Evolutionary conservation across 2,113 vertebrate genomes (phyloP), one percentile per base, ranked within the genome.

Genomic region (Grallaria varia): DNA sequence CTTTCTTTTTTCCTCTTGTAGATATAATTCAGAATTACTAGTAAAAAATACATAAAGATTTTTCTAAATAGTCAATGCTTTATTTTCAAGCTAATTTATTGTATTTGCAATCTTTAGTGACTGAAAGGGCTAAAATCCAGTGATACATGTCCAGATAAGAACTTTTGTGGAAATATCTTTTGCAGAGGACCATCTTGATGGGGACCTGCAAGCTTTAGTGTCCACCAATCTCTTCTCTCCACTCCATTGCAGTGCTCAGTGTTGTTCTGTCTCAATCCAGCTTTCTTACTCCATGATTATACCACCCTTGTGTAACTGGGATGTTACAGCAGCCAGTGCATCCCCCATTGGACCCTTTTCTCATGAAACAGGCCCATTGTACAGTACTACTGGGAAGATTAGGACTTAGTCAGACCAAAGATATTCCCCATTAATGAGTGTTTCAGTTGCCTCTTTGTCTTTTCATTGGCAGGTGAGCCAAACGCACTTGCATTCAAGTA

Each of bases 321-420:
- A 55, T 42, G 7, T 72, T 50, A 39, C 15, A 68, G 18, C 31
- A 69, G 23, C 13, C 7, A 23, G 10, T 18, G 42, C 10, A 81
- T 9, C 20, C 40, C 2, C 0, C 12, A 12, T 0, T 14, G 12
- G 14, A 30, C 5, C 6, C 3, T 42, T n/a, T 90, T 66, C n/a
- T 27, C 24, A 33, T 28, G 4, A 35, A 50, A 28, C 6, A 76
- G 28, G 2, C 4, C 15, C n/a, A 22, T 13, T 75, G 27, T 12
- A 60, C 14, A 53, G 16, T 39, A 2, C 9, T 16, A 52, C 64
- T 62, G 14, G 19, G 22, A 13, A 67, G 9, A 16, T 53, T 49
- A 33, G 30, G 20, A 49, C 4, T 35, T 28, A 62, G 6, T 9
- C 10, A 50, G 50, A 69, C 31, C 14, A 66, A 84, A 40, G 23